A percentile compares a stretch with the other conserved stretches of the same genome.
Conservation (phyloP, 2,797 vertebrate genomes). For the Arrhamphus sclerolepis region DNA sequence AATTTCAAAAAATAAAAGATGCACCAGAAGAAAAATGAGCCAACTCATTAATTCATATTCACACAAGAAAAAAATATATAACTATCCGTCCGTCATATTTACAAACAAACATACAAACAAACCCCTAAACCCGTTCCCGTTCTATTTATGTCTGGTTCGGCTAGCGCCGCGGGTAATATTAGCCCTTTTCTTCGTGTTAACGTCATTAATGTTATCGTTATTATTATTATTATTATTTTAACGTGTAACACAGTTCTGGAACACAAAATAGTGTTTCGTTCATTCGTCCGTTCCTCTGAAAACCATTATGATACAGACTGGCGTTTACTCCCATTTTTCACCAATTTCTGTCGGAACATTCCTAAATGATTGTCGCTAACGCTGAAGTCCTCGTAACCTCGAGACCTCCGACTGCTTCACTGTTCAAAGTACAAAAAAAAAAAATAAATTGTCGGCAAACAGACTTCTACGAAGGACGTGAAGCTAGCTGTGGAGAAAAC, state of each 20-base stretch:
- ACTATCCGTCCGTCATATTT: constrained; percentile 5
- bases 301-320: neutral
- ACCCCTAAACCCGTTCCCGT: neutral
- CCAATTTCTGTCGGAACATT: constrained; percentile 8
- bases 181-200: constrained; percentile 45
- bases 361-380: constrained; percentile 59
- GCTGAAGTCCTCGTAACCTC: constrained; percentile 23
- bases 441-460: neutral
- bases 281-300: constrained; percentile 12
- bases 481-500: too few relatives aligned
- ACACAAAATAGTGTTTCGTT: constrained; percentile 40
- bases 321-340: neutral
- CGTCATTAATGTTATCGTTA: too few relatives aligned
- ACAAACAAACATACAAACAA: constrained; percentile 6
- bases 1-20: constrained; percentile 46
- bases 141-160: too few relatives aligned
- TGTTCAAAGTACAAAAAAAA: constrained; percentile 3
- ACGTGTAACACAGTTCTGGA: constrained; percentile 23
- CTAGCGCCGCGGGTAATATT: neutral
- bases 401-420: neutral
- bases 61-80: constrained; percentile 20
- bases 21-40: constrained; percentile 47
- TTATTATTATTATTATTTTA: too few relatives aligned
- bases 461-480: too few relatives aligned
- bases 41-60: constrained; percentile 38